phyloP scores from a whole-genome alignment of 2,797 vertebrate genomes.

The Bradypodion pumilum region DNA sequence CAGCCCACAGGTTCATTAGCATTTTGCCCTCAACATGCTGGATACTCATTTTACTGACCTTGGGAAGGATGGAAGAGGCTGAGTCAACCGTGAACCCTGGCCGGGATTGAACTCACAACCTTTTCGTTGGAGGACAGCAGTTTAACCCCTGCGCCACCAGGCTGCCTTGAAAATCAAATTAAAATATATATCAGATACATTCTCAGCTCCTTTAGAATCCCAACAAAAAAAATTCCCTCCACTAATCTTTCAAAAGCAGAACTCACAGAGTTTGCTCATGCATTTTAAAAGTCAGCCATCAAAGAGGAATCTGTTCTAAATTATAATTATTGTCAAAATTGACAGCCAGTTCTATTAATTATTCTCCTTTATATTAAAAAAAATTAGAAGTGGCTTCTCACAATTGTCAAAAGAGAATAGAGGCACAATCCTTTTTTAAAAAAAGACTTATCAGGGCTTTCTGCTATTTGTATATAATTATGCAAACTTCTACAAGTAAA shows the following conservation, averaged over 20 bases:
- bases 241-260: constrained; percentile 14
- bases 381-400: constrained; percentile 32
- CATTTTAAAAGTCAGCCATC: constrained; percentile 39
- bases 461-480: constrained; percentile 53
- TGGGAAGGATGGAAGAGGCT: too few relatives aligned
- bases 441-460: constrained; percentile 40
- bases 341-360: constrained; percentile 59
- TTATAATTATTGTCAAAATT: constrained; percentile 34
- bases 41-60: too few relatives aligned
- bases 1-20: too few relatives aligned
- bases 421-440: constrained; percentile 32
- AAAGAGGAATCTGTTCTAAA: constrained; percentile 42
- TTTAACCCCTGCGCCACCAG: too few relatives aligned
- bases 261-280: constrained; percentile 26
- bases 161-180: constrained; percentile 13
- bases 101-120: too few relatives aligned
- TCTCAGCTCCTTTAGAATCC: constrained; percentile 15
- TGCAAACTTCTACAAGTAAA: constrained; percentile 46
- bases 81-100: too few relatives aligned
- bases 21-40: too few relatives aligned
- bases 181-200: constrained; percentile 24
- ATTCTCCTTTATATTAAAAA: constrained; percentile 42
- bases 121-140: too few relatives aligned
- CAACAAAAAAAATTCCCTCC: constrained; percentile 26
- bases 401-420: constrained; percentile 12